These are phyloP conservation scores for Corapipo altera DNA, from an alignment of 2,113 vertebrate species.

Conservation along the genomic window DNA sequence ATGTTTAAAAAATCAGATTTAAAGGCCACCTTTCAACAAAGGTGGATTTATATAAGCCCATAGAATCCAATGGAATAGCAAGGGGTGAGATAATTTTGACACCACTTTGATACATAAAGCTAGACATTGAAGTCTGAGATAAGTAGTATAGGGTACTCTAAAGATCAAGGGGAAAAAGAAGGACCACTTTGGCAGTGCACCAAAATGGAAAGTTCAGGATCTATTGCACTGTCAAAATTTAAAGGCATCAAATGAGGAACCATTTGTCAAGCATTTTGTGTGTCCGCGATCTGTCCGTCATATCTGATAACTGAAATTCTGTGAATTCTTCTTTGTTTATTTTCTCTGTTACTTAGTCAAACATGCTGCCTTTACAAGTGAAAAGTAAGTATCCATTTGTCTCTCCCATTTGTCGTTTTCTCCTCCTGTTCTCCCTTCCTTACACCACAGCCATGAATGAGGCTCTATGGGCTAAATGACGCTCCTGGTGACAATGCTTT, in stretches of 20 bases:
- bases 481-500: not conserved
- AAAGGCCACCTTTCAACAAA: not conserved
- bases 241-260: not conserved
- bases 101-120: not conserved
- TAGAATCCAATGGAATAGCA: not conserved
- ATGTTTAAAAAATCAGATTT: not conserved
- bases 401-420: not conserved
- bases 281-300: not conserved
- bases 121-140: not conserved
- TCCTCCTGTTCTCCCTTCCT: not conserved
- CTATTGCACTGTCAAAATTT: not conserved
- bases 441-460: not conserved
- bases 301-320: not conserved
- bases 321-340: not conserved
- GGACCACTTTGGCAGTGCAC: not conserved
- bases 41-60: not conserved
- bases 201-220: not conserved
- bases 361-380: not conserved
- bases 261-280: not conserved
- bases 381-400: not conserved
- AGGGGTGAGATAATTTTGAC: not conserved
- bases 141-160: not conserved
- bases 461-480: not conserved
- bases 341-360: not conserved
- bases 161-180: not conserved